Base-by-base conservation (phyloP, 2,797 vertebrate species). In the Philypnodon macrostomus region DNA sequence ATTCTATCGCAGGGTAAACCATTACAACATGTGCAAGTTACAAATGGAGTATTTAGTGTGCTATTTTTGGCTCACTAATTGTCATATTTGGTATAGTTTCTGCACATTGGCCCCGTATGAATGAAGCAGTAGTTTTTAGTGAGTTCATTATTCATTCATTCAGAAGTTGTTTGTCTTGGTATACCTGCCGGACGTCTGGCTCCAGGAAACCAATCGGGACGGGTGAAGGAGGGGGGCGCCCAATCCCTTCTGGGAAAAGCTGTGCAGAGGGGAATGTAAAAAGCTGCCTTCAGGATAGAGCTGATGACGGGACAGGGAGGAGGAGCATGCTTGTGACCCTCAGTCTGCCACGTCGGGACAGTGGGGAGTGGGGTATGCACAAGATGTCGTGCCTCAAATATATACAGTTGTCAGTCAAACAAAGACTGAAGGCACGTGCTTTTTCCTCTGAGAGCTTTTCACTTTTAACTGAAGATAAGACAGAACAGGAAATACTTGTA, bases 221-320 rank as follows among this genome's bases (percentile, higher is more conserved):
- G 86, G 48, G 80, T 59, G 23, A 73, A 81, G 47, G 85, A 62
- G 35, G 81, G 71, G 34, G 83, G 75, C 2, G 75, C 65, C 89
- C 86, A 91, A 51, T 92, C 90, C 76, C 89, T 84, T 76, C 89
- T 87, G 58, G 80, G 73, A 63, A 87, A 81, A 77, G 79, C 91
- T 93, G 85, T 62, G 70, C 77, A 51, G 44, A 53, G 52, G 48
- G 54, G 21, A 85, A 64, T 89, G 80, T 72, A 79, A 70, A 78
- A 77, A 80, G 77, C 67, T 31, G 49, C 50, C 61, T 78, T 85
- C 47, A 84, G 54, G 67, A 71, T 54, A 67, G 12, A 54, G 19
- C 44, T 33, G 44, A 47, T 33, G 44, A 21, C 29, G 10, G 15
- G 10, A 37, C 27, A 30, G 31, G 6, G 5, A 54, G 60, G 49